Evolutionary conservation across 2,113 vertebrate genomes (phyloP), one percentile per base, ranked within the genome.

Genomic region (Elephas maximus): DNA sequence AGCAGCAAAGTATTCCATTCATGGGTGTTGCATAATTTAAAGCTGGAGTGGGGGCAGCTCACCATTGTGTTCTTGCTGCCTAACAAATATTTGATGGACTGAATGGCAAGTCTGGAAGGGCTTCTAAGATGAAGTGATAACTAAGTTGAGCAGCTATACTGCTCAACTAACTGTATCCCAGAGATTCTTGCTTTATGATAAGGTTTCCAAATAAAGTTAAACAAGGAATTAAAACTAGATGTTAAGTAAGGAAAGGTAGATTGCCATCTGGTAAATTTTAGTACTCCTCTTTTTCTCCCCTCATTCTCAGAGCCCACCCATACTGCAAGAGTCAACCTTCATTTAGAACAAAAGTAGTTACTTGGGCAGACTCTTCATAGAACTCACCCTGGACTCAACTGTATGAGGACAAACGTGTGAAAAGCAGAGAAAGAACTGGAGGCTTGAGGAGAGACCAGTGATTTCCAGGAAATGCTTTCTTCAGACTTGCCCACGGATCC

Each of bases 191-290:
- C 53, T 84, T 92, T 88, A 78, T 92, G 79, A 67, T 84, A 94
- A 95, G 65, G 57, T 41, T 94, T 94, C n/a, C 79, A 96, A 90
- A 89, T 79, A 73, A 92, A 89, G 8, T 63, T 77, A 91, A 94
- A 33, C 6, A 80, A 92, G 24, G 44, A 92, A 92, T 89, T 80
- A 74, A 94, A 92, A 79, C n/a, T 28, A 69, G 33, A 48, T 60
- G 62, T 83, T 71, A 95, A 37, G 33, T 51, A 89, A 82, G 62
- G 41, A 88, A 73, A 45, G 28, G 62, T 62, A 26, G 44, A 57
- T 69, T 86, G 48, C 51, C 30, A 93, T 44, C 77, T 90, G 88
- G n/a, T 88, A 33, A 95, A 33, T 60, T 73, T 63, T 62, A 88
- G 6, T 28, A 91, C 21, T 91, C 44, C 44, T 78, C 30, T 87